These are phyloP conservation scores for Diachasmimorpha longicaudata DNA, from an alignment of 1,140 invertebrate genomes.

Conservation along the genomic window DNA sequence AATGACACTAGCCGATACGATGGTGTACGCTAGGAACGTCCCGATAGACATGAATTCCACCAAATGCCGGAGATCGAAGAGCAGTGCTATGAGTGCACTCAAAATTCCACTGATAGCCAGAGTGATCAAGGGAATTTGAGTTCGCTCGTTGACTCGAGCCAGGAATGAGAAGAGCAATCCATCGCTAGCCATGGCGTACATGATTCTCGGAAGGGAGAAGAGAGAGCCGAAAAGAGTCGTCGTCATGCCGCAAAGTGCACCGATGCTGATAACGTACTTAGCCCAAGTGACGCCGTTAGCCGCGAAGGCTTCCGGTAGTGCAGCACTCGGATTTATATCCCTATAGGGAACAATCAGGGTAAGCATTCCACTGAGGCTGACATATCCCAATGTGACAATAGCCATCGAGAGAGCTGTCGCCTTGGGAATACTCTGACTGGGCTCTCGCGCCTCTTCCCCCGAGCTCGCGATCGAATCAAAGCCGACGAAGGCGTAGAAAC, in stretches of 20 bases:
- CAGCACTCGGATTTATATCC: conserved; percentile 76
- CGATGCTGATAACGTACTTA: conserved; percentile 84
- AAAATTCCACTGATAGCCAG: conserved; percentile 79
- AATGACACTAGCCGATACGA: conserved; percentile 88
- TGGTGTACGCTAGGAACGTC: conserved; percentile 88
- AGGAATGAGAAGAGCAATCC: conserved; percentile 79
- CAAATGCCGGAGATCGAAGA: conserved; percentile 89
- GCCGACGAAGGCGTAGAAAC: conserved; percentile 89
- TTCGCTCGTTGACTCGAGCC: conserved; percentile 72
- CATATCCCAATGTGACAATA: conserved; percentile 79
- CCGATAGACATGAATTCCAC: conserved; percentile 96
- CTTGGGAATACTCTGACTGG: conserved; percentile 78
- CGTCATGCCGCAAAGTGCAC: conserved; percentile 88
- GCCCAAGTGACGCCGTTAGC: conserved; percentile 79
- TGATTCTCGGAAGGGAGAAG: conserved; percentile 81
- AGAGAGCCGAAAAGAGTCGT: conserved; percentile 84
- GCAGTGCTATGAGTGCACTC: conserved; percentile 79
- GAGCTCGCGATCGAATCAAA: conserved; percentile 88
- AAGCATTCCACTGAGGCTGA: conserved; percentile 80
- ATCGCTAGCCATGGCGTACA: conserved; percentile 64
- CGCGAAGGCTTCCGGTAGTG: conserved; percentile 84
- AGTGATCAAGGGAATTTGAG: conserved; percentile 83
- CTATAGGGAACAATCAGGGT: conserved; percentile 86
- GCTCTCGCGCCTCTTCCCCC: conserved; percentile 85
- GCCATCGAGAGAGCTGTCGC: conserved; percentile 82